These are phyloP conservation scores for Avahi laniger DNA, from an alignment of 2,797 vertebrate species.

Conservation along the genomic window DNA sequence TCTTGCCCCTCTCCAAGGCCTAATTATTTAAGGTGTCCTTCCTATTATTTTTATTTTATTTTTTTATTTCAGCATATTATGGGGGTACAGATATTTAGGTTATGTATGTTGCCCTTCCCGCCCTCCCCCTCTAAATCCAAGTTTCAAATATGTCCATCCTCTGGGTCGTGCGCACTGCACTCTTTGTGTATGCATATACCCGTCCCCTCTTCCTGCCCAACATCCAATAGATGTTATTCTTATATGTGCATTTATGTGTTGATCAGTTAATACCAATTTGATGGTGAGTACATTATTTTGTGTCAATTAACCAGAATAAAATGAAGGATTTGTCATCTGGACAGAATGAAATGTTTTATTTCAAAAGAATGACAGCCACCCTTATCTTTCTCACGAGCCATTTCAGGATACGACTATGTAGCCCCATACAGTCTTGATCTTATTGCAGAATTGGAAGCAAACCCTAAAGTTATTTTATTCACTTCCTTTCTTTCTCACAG, in stretches of 20 bases:
- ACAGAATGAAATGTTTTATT: neutral
- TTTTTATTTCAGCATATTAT: no score
- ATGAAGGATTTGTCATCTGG: neutral
- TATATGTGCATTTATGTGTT: no score
- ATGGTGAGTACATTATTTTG: no score
- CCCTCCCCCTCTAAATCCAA: no score
- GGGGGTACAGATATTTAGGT: no score
- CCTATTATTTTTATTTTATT: constrained; percentile 13
- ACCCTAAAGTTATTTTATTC: neutral
- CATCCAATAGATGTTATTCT: no score
- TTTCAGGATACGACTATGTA: neutral
- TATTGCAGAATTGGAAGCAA: constrained; percentile 19
- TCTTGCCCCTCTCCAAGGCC: neutral
- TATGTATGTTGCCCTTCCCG: no score
- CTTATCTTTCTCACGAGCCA: neutral
- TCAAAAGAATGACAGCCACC: neutral
- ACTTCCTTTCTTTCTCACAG: constrained; percentile 50
- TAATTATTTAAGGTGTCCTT: neutral
- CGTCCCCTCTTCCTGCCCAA: no score
- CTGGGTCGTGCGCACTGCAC: no score
- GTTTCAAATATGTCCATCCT: no score
- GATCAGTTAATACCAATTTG: no score
- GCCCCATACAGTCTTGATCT: neutral
- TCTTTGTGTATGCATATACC: no score
- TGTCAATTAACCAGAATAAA: neutral